A percentile compares a stretch with the other conserved stretches of the same genome.
phyloP scores from a whole-genome alignment of 1,140 invertebrate genomes.

The Hycleus cichorii region DNA sequence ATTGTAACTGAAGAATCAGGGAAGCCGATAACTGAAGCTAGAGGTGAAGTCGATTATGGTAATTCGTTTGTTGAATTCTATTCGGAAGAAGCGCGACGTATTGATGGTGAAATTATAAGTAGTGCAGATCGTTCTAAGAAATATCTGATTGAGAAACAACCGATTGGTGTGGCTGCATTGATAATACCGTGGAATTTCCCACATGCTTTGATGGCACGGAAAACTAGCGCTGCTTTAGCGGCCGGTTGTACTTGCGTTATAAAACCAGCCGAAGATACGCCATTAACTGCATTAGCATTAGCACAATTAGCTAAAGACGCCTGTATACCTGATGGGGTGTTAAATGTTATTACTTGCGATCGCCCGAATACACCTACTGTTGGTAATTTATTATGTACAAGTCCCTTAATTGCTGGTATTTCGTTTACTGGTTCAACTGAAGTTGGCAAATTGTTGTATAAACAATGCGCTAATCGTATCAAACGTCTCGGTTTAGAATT shows the following conservation, averaged over 20 bases:
- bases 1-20: conserved; percentile 87
- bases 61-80: conserved; percentile 95
- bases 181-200: conserved; percentile 99
- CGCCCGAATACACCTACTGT: conserved; percentile 67
- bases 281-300: conserved; percentile 86
- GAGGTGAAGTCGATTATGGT: conserved; percentile 86
- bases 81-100: conserved; percentile 85
- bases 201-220: conserved; percentile 95
- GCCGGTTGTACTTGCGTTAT: conserved; percentile 91
- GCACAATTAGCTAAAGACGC: conserved; percentile 69
- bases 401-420: conserved; percentile 75
- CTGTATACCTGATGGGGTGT: conserved; percentile 71
- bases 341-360: conserved; percentile 88
- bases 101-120: conserved; percentile 83
- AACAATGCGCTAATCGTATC: conserved; percentile 75
- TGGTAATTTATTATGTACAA: conserved; percentile 81
- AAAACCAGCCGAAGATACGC: conserved; percentile 96
- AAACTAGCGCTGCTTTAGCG: conserved; percentile 87
- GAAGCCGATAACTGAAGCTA: conserved; percentile 83
- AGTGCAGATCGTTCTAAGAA: conserved; percentile 69
- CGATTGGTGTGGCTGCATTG: conserved; percentile 88
- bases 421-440: conserved; percentile 92
- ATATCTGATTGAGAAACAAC: conserved; percentile 80
- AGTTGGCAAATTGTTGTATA: conserved; percentile 84
- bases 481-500: conserved; percentile 89